These are phyloP conservation scores for Drosophila multiciliata DNA, from an alignment of 2,888 invertebrate species.

Conservation along the genomic window DNA sequence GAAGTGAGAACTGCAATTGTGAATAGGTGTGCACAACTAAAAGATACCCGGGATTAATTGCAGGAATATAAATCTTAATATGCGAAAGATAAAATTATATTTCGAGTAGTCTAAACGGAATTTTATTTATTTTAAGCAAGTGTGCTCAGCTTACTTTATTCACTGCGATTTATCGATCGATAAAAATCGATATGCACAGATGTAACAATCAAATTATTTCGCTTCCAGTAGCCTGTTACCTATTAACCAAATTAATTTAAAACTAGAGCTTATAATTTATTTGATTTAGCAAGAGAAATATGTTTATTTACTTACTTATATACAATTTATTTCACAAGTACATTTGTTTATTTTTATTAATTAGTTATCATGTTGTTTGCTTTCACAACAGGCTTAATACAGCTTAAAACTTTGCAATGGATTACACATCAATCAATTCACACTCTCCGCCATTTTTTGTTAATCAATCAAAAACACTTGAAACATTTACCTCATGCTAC, in stretches of 20 bases:
- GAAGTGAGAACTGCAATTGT: background rate
- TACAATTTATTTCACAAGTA: background rate
- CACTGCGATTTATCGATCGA: background rate
- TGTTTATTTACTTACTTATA: background rate
- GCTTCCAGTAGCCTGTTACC: background rate
- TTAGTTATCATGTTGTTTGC: background rate
- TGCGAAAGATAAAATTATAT: background rate
- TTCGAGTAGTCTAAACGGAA: background rate
- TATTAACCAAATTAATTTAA: no score
- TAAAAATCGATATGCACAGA: background rate
- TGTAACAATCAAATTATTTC: background rate
- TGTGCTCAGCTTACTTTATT: background rate
- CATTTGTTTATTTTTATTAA: background rate
- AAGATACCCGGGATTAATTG: conserved; percentile 18
- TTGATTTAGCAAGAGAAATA: background rate
- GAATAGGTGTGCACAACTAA: background rate
- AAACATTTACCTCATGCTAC: conserved; percentile 20
- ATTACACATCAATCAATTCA: conserved; percentile 12
- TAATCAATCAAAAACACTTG: conserved; percentile 61
- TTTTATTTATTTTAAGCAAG: background rate
- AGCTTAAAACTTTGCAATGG: background rate
- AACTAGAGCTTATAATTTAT: background rate
- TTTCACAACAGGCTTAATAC: background rate
- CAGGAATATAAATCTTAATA: background rate
- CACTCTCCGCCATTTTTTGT: conserved; percentile 8